Evolutionary conservation across 2,888 invertebrate genomes (phyloP).

Genomic region (Athalia circularis): DNA sequence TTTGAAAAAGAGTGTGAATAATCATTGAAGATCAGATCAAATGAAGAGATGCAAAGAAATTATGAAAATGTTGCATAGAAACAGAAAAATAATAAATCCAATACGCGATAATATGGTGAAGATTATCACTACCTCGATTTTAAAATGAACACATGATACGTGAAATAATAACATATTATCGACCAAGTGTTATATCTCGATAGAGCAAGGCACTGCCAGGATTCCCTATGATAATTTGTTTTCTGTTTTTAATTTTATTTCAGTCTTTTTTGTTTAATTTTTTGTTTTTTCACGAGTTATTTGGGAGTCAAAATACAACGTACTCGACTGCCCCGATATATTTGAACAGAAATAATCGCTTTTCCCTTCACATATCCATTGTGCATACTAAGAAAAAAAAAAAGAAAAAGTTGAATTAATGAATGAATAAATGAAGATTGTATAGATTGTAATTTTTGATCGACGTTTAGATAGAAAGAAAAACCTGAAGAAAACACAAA

Average conservation of each 20-base stretch:
- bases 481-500: neutral
- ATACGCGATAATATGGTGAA: neutral
- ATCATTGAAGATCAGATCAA: neutral
- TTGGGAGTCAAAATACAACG: constrained; percentile 28
- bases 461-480: neutral
- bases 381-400: constrained; percentile 2
- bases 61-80: neutral
- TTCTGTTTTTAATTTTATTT: too few species aligned
- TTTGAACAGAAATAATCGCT: constrained; percentile 19
- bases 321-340: constrained; percentile 20
- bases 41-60: neutral
- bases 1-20: constrained; percentile 1
- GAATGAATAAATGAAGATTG: neutral
- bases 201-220: constrained; percentile 59
- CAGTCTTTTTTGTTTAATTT: too few species aligned
- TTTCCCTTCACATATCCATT: constrained; percentile 30
- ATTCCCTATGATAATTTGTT: constrained; percentile 39
- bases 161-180: constrained; percentile 42
- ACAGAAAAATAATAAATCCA: constrained; percentile 17
- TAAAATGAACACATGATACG: neutral
- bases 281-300: too few species aligned
- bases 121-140: neutral
- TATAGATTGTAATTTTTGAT: constrained; percentile 32
- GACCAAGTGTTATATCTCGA: constrained; percentile 56
- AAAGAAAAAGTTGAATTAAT: too few species aligned